Percentiles rank a stretch among this genome's conserved stretches.
These are phyloP conservation scores for Oasisia sp. DNA, from an alignment of 2,888 invertebrate genomes.

Conservation along the genomic window DNA sequence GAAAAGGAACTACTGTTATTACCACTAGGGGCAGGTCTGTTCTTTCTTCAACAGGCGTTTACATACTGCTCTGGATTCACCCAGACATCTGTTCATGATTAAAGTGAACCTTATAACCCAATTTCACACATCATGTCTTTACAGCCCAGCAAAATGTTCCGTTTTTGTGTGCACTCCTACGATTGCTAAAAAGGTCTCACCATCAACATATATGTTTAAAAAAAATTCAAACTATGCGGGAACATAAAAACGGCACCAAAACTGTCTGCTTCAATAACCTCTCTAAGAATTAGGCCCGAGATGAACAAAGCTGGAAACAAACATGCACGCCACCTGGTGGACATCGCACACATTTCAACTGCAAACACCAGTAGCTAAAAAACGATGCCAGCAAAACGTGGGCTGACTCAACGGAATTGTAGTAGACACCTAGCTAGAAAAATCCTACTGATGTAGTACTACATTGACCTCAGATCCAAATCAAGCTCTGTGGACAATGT, in stretches of 20 bases:
- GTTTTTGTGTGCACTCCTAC: not conserved
- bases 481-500: not conserved
- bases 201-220: not conserved
- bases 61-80: not conserved
- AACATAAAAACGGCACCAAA: not conserved
- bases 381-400: not conserved
- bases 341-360: not conserved
- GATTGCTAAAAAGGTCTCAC: not conserved
- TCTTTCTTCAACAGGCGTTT: not conserved
- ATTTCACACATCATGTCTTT: conserved; percentile 12
- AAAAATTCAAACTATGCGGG: not conserved
- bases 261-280: not conserved
- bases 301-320: not conserved
- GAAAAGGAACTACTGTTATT: not conserved
- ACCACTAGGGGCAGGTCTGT: not conserved
- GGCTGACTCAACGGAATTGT: not conserved
- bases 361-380: not conserved
- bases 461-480: not conserved
- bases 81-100: not conserved
- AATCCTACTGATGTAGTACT: not conserved
- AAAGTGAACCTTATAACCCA: not conserved
- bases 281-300: not conserved
- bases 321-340: not conserved
- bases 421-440: not conserved
- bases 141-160: not conserved